Evolutionary conservation across 2,113 vertebrate species (phyloP).

Genomic region (Anoplopoma fimbria): DNA sequence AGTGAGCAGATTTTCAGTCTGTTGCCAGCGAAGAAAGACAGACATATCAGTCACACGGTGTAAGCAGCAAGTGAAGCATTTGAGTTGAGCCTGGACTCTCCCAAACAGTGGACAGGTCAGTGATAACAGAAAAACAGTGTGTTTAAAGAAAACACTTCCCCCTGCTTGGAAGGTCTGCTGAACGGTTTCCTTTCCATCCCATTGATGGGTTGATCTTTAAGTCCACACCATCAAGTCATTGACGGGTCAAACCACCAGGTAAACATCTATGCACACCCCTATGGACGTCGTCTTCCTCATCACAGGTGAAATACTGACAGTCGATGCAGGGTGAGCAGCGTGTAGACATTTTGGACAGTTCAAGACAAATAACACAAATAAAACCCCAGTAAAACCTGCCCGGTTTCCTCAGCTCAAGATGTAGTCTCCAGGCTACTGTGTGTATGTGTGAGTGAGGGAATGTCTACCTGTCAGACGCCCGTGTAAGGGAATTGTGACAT

Average conservation of each 20-base stretch:
- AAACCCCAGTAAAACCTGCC: conserved; percentile 20
- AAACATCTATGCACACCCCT: not conserved
- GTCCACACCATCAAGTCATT: not conserved
- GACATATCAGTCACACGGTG: conserved; percentile 21
- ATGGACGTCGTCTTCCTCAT: not conserved
- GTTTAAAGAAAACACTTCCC: not conserved
- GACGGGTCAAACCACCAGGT: conserved; percentile 17
- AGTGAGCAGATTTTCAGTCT: not conserved
- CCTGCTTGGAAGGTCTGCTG: not conserved
- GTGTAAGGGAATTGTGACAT: conserved; percentile 51
- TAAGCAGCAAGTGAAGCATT: conserved; percentile 26
- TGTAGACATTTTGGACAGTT: conserved; percentile 33
- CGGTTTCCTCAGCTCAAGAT: conserved; percentile 38
- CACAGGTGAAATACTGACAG: conserved; percentile 3
- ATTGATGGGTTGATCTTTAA: conserved; percentile 12
- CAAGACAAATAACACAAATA: not conserved
- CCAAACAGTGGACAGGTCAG: not conserved
- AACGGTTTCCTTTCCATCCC: conserved; percentile 5
- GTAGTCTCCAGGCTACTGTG: conserved; percentile 35
- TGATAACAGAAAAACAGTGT: not conserved
- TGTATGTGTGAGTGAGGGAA: conserved; percentile 25
- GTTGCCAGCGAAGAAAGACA: conserved; percentile 12
- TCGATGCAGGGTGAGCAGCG: not conserved
- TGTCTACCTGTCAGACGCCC: conserved; percentile 41
- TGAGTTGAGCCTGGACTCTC: conserved; percentile 5